Conservation (phyloP, 2,797 vertebrate genomes). For the Ptychobarbus kaznakovi region DNA sequence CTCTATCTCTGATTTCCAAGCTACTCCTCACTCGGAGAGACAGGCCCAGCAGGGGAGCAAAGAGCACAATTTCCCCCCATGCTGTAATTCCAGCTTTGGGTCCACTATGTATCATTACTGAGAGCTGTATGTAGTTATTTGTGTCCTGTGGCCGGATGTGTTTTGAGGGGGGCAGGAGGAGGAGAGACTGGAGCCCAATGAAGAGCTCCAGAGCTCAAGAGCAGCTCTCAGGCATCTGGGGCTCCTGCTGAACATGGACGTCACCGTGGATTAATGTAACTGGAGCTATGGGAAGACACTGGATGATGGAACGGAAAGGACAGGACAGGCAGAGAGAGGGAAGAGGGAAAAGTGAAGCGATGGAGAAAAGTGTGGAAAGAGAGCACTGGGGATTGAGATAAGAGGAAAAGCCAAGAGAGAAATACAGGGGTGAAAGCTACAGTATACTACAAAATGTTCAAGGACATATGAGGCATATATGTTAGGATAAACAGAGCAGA, state of each 20-base stretch:
- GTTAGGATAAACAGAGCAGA: neutral
- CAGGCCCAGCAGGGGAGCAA: constrained; percentile 72
- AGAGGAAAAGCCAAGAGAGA: neutral
- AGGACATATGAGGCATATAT: constrained; percentile 1
- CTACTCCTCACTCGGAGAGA: constrained; percentile 64
- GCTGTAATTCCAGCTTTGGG: constrained; percentile 76
- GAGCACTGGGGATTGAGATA: neutral
- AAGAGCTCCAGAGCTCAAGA: constrained; percentile 27
- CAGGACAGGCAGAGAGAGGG: constrained; percentile 25
- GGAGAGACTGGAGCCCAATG: constrained; percentile 33
- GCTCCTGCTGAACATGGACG: constrained; percentile 49
- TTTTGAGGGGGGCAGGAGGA: constrained; percentile 52
- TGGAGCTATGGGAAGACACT: constrained; percentile 33
- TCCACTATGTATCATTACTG: constrained; percentile 79
- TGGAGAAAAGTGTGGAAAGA: constrained; percentile 14
- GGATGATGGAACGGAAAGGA: constrained; percentile 34
- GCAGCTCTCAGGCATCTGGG: constrained; percentile 37
- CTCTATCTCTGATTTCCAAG: constrained; percentile 62
- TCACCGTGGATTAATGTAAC: constrained; percentile 53
- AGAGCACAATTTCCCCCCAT: constrained; percentile 71
- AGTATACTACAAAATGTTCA: neutral
- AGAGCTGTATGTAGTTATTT: constrained; percentile 80
- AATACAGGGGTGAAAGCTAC: neutral
- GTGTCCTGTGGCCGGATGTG: constrained; percentile 81
- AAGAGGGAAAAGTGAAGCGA: constrained; percentile 24